phyloP scores from a whole-genome alignment of 1,140 invertebrate genomes.

The Hycleus cichorii region DNA sequence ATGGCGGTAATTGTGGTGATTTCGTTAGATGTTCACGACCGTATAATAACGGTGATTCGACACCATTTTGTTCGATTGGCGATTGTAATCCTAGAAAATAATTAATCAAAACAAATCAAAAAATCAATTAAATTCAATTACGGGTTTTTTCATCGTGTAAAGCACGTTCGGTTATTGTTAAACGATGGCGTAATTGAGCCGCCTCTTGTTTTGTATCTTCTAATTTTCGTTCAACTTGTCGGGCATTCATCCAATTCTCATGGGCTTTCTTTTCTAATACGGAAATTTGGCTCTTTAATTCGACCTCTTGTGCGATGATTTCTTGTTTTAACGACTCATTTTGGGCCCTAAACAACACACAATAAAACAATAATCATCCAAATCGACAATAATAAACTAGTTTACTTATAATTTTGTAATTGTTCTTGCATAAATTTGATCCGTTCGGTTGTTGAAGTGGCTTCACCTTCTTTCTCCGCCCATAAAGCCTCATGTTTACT shows the following conservation, averaged over 20 bases:
- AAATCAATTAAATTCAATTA: conserved; percentile 3
- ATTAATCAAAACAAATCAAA: background rate
- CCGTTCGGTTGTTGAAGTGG: conserved; percentile 67
- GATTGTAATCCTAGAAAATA: conserved; percentile 24
- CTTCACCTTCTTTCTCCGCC: conserved; percentile 77
- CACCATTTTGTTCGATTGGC: conserved; percentile 37
- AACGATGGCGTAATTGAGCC: conserved; percentile 60
- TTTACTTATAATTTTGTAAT: conserved; percentile 72
- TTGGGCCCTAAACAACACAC: conserved; percentile 47
- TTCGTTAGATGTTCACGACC: conserved; percentile 43
- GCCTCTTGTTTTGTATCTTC: conserved; percentile 71
- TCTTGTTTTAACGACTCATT: conserved; percentile 68
- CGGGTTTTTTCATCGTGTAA: conserved; percentile 39
- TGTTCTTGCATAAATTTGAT: conserved; percentile 70
- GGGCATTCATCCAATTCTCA: conserved; percentile 67
- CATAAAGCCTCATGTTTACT: conserved; percentile 73
- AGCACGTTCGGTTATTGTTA: conserved; percentile 54
- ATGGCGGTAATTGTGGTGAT: conserved; percentile 44
- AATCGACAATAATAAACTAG: conserved; percentile 2
- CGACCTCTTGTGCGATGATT: conserved; percentile 70
- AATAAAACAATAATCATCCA: conserved; percentile 2
- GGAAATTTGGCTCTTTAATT: conserved; percentile 66
- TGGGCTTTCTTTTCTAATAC: conserved; percentile 68
- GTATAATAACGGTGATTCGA: conserved; percentile 43
- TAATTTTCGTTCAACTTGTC: conserved; percentile 65